These are phyloP conservation scores for Stomatorhinus walkeri DNA, from an alignment of 2,797 vertebrate species.

Conservation along the genomic window DNA sequence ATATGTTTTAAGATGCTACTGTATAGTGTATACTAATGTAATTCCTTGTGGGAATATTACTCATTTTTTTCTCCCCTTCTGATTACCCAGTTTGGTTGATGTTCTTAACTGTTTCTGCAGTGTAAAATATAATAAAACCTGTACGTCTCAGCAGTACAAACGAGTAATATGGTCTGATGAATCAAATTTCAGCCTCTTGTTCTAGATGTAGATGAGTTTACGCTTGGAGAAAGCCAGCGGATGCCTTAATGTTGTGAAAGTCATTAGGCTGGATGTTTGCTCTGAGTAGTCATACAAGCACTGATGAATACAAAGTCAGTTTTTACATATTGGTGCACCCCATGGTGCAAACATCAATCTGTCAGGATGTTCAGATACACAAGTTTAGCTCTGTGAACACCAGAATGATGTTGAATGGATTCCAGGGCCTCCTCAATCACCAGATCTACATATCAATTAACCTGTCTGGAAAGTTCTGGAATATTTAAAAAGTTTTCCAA, in stretches of 20 bases:
- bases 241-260: neutral
- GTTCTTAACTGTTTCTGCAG: neutral
- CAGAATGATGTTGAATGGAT: neutral
- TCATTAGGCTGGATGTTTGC: neutral
- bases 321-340: neutral
- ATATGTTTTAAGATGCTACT: neutral
- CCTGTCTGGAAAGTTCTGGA: neutral
- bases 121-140: neutral
- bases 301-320: neutral
- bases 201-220: neutral
- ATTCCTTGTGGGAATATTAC: neutral
- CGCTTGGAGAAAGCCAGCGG: neutral
- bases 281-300: neutral
- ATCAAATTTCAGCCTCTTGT: neutral
- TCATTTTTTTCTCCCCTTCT: neutral
- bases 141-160: neutral
- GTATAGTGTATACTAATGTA: constrained; percentile 3
- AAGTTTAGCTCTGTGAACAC: neutral
- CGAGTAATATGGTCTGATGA: neutral
- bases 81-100: neutral
- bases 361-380: neutral
- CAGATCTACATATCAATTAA: neutral
- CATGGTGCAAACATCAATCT: neutral
- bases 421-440: neutral
- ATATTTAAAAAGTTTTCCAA: neutral